These are phyloP conservation scores for Phaethon lepturus DNA, from an alignment of 2,113 vertebrate species.

Conservation along the genomic window DNA sequence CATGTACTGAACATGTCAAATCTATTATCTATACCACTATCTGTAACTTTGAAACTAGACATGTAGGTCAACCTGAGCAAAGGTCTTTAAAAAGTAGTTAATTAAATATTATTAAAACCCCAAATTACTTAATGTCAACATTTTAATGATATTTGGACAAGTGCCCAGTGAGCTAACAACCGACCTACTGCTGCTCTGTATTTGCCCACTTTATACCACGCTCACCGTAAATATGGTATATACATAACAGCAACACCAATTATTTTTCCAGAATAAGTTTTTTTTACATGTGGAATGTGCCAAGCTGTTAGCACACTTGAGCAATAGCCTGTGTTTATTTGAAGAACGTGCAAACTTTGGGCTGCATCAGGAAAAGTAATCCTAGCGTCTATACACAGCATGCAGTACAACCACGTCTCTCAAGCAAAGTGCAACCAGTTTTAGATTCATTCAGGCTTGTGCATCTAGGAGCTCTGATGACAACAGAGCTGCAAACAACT, in stretches of 20 bases:
- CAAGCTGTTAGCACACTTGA: background rate
- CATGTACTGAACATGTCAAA: background rate
- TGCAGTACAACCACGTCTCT: background rate
- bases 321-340: background rate
- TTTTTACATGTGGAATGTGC: background rate
- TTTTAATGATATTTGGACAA: conserved; percentile 67
- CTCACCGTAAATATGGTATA: conserved; percentile 42
- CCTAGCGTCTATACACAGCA: rapidly evolving
- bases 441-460: background rate
- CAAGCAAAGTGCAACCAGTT: rapidly evolving
- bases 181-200: conserved; percentile 43
- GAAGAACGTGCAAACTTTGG: background rate
- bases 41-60: conserved; percentile 37
- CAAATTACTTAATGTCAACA: conserved; percentile 69
- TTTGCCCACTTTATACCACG: conserved; percentile 20
- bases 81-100: conserved; percentile 70
- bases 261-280: background rate
- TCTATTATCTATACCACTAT: background rate
- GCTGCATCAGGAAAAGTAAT: background rate
- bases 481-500: background rate
- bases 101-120: conserved; percentile 66
- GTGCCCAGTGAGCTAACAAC: conserved; percentile 62
- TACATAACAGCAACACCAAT: background rate
- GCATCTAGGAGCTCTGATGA: background rate
- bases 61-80: conserved; percentile 36